Base-by-base conservation (phyloP, 1,140 invertebrate species). In the Streblospio benedicti region DNA sequence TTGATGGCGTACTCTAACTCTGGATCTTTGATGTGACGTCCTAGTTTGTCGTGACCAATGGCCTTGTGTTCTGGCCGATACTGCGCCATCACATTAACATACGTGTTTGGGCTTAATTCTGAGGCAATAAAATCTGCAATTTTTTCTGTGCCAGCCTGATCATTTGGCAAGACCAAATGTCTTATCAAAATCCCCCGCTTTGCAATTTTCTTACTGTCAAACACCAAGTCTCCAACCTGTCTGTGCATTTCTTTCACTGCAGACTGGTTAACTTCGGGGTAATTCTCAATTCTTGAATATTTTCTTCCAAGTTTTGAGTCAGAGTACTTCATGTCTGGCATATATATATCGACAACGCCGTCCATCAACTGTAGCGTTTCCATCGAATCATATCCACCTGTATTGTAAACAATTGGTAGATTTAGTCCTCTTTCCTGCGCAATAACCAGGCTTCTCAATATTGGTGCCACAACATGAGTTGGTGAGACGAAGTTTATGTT, bases 401-500 rank as follows among this genome's bases (percentile, higher is more conserved):
- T 53, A 18, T 53, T 53, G 27, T 53, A 53, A 6, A 53, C 51
- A 18, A 53, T 53, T n/a, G 51, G 51, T 30, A 53, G 27, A 28
- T 2, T 9, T 14, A 53, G n/a, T 2, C 51, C 51, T 25, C 33
- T 27, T 30, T 53, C 4, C 51, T 53, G 28, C 27, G 51, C 51
- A 30, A 53, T 32, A 30, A 53, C 51, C 6, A 53, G 25, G 12
- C 27, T 20, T 32, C 51, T 53, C 16, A 53, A 20, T 31, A 53
- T 53, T 2, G 51, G 51, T 20, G 51, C 27, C 27, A 53, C 31
- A 5, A 53, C 51, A 30, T 53, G 51, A 18, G 51, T 53, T 23
- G 51, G 51, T n/a, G 51, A 53, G 20, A 53, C 51, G 31, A 53
- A 53, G 31, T 53, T 53, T 27, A 53, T 53, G 51, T 53, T 53